Percentiles rank a stretch among this genome's conserved stretches.
These are phyloP conservation scores for Lamproptera curius DNA, from an alignment of 2,888 invertebrate species.

Conservation along the genomic window DNA sequence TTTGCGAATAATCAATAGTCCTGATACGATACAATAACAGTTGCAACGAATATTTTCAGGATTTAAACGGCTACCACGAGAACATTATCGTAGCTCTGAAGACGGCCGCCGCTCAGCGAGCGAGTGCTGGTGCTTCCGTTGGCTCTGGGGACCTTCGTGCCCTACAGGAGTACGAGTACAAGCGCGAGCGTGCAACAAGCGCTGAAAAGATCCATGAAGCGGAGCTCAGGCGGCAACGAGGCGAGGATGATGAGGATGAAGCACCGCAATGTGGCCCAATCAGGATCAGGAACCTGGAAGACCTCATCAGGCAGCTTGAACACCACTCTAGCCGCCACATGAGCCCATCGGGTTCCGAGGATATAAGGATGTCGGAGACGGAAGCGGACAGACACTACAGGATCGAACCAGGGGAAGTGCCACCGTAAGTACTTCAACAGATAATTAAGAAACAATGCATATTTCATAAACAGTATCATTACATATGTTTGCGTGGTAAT, in stretches of 20 bases:
- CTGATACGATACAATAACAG: too few relatives aligned
- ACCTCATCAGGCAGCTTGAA: slow-evolving; percentile 92
- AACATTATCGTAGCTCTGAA: slow-evolving; percentile 94
- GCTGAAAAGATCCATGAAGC: slow-evolving; percentile 88
- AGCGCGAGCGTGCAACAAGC: slow-evolving; percentile 80
- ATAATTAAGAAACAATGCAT: too few relatives aligned
- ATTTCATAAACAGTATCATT: too few relatives aligned
- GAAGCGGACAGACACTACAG: slow-evolving; percentile 93
- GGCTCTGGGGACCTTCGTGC: slow-evolving; percentile 68
- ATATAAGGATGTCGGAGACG: slow-evolving; percentile 92
- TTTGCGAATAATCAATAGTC: too few relatives aligned
- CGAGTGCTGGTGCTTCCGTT: slow-evolving; percentile 54
- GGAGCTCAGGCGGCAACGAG: slow-evolving; percentile 78
- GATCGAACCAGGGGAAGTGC: slow-evolving; percentile 80
- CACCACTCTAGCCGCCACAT: slow-evolving; percentile 91
- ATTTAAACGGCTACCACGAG: slow-evolving; percentile 94
- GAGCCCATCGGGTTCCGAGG: slow-evolving; percentile 95
- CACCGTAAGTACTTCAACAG: slow-evolving; percentile 54
- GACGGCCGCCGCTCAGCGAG: slow-evolving; percentile 86
- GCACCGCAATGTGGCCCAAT: slow-evolving; percentile 89
- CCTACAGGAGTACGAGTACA: slow-evolving; percentile 73
- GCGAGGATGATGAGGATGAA: slow-evolving; percentile 80
- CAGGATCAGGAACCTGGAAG: slow-evolving; percentile 93
- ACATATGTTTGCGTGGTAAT: too few relatives aligned
- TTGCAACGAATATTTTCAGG: too few relatives aligned